Evolutionary conservation across 2,888 invertebrate genomes (phyloP).

Genomic region (Diachrysia chrysitis): DNA sequence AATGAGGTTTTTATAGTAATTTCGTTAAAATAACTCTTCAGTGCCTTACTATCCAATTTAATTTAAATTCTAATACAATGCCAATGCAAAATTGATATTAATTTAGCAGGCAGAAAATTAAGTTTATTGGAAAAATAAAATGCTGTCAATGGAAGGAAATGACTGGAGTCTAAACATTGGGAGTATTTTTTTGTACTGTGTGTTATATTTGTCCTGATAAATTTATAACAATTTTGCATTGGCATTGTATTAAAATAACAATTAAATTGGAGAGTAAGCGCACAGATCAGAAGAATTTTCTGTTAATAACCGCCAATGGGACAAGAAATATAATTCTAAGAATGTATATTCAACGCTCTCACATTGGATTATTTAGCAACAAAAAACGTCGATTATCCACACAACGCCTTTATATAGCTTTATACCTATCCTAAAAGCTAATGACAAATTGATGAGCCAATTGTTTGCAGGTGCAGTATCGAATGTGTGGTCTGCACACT

Average conservation of each 20-base stretch:
- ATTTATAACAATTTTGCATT: too few relatives aligned
- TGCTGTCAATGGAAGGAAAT: too few relatives aligned
- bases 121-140: too few relatives aligned
- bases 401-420: neutral
- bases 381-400: neutral
- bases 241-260: too few relatives aligned
- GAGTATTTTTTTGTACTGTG: too few relatives aligned
- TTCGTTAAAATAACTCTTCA: neutral
- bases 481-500: neutral
- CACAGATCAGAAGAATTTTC: neutral
- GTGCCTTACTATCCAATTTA: too few relatives aligned
- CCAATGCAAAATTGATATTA: too few relatives aligned
- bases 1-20: neutral
- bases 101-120: too few relatives aligned
- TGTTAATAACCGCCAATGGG: neutral
- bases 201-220: too few relatives aligned
- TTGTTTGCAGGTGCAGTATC: constrained; percentile 4
- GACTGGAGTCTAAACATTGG: too few relatives aligned
- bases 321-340: neutral
- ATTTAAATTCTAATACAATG: too few relatives aligned
- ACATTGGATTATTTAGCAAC: neutral
- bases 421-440: neutral
- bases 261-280: too few relatives aligned
- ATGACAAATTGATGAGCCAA: neutral
- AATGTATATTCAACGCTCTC: neutral